Evolutionary conservation across 2,113 vertebrate species (phyloP).

Genomic region (Thunnus maccoyii): DNA sequence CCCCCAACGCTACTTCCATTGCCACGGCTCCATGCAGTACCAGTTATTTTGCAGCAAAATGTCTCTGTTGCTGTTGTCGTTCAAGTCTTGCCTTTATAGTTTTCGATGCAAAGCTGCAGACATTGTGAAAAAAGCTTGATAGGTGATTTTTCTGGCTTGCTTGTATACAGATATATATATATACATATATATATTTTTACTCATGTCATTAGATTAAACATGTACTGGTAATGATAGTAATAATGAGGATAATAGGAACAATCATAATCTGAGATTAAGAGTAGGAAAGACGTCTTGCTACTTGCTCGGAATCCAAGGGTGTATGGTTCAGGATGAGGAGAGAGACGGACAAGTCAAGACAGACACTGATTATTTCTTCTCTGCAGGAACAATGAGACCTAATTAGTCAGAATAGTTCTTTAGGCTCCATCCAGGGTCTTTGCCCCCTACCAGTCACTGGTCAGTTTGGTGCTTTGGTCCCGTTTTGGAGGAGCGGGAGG

Average conservation of each 20-base stretch:
- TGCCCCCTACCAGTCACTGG: conserved; percentile 91
- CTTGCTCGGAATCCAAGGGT: conserved; percentile 53
- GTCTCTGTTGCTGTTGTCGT: conserved; percentile 60
- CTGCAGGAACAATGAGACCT: conserved; percentile 35
- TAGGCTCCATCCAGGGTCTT: conserved; percentile 40
- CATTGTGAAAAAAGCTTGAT: conserved; percentile 80
- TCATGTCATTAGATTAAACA: conserved; percentile 74
- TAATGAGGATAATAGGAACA: conserved; percentile 75
- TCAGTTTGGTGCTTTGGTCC: conserved; percentile 99
- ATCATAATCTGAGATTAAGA: conserved; percentile 73
- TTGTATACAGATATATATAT: conserved; percentile 64
- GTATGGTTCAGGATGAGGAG: conserved; percentile 55
- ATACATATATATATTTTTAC: conserved; percentile 48
- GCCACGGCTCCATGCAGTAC: conserved; percentile 73
- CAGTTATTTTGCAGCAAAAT: conserved; percentile 59
- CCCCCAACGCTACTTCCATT: conserved; percentile 20
- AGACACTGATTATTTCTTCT: conserved; percentile 57
- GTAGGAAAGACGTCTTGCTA: conserved; percentile 69
- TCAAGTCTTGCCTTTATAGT: conserved; percentile 64
- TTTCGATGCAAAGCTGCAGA: conserved; percentile 83
- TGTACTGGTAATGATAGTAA: conserved; percentile 63
- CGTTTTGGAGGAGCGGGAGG: conserved; percentile 95
- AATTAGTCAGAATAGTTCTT: conserved; percentile 49
- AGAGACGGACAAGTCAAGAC: conserved; percentile 59
- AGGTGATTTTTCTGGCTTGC: conserved; percentile 73